Evolutionary conservation across 1,140 invertebrate genomes (phyloP), one percentile per base, ranked within the genome.

Genomic region (Ceratitis capitata): DNA sequence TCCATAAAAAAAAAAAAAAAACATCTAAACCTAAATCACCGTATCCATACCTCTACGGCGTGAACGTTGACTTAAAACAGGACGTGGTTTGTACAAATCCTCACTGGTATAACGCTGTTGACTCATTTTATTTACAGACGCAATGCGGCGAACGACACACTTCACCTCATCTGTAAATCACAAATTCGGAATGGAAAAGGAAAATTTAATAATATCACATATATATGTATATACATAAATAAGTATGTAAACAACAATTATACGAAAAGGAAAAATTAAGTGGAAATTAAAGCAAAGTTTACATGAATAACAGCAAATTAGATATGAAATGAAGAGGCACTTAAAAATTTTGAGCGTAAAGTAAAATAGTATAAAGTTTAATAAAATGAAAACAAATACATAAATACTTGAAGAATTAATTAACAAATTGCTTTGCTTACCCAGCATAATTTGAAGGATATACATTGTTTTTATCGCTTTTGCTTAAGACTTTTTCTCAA

Each of bases 31-130:
- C 42, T 49, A 82, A 23, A 82, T 32, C 53, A 83, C 88, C 61
- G 90, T 86, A 87, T 91, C 89, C 85, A 90, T 86, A 23, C 88
- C 89, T 74, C 91, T 87, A 49, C 91, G 88, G 61, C 90, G 88
- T 47, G 90, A 90, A 16, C 90, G 87, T 88, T 91, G 87, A 87
- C 91, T 89, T 78, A 89, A 86, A 32, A 94, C 88, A 47, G 94
- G 94, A 87, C 95, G 92, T 84, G 95, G 95, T 90, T 95, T 95
- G 90, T 95, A 95, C 85, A 95, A 91, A 92, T 95, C 95, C 88
- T 95, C 94, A 87, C 93, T 95, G 53, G 93, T 93, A 87, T 95
- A 95, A 85, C 94, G 93, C 89, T 95, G 90, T 86, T 90, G 90
- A 61, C 87, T 89, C 7, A 89, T 84, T 86, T 91, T 91, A 85